Conservation (phyloP, 2,888 invertebrate genomes). For the Lochmaea capreae region DNA sequence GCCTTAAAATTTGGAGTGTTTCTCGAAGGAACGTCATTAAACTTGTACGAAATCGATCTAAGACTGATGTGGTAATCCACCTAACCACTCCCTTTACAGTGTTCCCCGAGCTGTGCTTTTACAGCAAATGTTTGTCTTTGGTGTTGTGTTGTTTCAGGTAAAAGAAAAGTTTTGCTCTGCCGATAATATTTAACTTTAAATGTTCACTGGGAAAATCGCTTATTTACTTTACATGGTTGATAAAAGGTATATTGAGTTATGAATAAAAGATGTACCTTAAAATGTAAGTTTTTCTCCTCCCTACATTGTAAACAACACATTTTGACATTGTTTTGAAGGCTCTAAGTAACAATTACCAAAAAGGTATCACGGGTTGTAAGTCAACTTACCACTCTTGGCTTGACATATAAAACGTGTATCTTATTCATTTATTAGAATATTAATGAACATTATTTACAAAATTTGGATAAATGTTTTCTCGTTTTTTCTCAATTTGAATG, state of each 20-base stretch:
- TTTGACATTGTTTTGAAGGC: too few relatives aligned
- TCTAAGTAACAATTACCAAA: too few relatives aligned
- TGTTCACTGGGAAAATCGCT: conserved; percentile 2
- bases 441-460: too few relatives aligned
- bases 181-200: conserved; percentile 9
- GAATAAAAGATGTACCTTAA: not conserved
- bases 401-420: too few relatives aligned
- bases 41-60: conserved; percentile 10
- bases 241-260: not conserved
- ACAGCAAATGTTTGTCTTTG: conserved; percentile 14
- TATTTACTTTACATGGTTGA: not conserved
- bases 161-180: conserved; percentile 5
- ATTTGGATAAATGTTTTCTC: too few relatives aligned
- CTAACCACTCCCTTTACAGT: not conserved
- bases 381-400: too few relatives aligned
- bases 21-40: conserved; percentile 6
- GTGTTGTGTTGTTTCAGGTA: conserved; percentile 10
- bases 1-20: not conserved
- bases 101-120: not conserved
- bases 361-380: too few relatives aligned
- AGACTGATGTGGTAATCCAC: not conserved
- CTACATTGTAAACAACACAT: not conserved
- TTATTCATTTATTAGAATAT: too few relatives aligned
- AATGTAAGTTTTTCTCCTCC: not conserved
- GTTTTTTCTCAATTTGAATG: too few relatives aligned